Percentiles rank a stretch among this genome's conserved stretches.
These are phyloP conservation scores for Sphyrna mokarran DNA, from an alignment of 2,113 vertebrate genomes.

Conservation along the genomic window DNA sequence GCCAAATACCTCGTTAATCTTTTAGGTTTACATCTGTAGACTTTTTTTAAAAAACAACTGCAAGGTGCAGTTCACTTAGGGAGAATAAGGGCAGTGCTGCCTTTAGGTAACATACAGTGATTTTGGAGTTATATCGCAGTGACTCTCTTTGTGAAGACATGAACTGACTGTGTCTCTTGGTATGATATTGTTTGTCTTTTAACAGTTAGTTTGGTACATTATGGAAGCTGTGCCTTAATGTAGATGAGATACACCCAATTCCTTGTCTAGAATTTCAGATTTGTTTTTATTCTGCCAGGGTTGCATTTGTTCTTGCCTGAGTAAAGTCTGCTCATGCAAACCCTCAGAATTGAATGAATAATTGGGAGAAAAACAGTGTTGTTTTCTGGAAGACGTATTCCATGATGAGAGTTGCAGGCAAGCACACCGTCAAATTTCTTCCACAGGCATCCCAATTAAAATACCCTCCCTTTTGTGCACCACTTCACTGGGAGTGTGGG, in stretches of 20 bases:
- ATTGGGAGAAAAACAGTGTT: neutral
- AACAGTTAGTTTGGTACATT: constrained; percentile 11
- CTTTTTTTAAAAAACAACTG: neutral
- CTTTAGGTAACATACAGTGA: neutral
- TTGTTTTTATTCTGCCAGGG: neutral
- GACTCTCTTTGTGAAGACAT: neutral
- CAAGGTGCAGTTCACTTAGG: neutral
- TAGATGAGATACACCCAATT: constrained; percentile 24
- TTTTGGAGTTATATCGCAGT: neutral
- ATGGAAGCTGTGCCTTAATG: constrained; percentile 44
- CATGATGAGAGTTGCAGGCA: neutral
- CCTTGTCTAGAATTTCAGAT: neutral
- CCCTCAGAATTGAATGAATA: neutral
- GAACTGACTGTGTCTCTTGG: neutral
- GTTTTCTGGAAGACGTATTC: neutral
- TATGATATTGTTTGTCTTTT: neutral
- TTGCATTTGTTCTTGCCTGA: neutral
- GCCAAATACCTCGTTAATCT: constrained; percentile 29
- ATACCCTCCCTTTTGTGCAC: neutral
- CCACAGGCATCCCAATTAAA: too few relatives aligned
- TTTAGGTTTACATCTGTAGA: neutral
- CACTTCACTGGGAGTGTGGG: neutral
- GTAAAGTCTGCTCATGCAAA: neutral
- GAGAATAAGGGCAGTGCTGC: neutral
- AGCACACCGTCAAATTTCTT: neutral